Evolutionary conservation across 1,140 invertebrate species (phyloP), one percentile per base, ranked within the genome.

Genomic region (Nephila pilipes): DNA sequence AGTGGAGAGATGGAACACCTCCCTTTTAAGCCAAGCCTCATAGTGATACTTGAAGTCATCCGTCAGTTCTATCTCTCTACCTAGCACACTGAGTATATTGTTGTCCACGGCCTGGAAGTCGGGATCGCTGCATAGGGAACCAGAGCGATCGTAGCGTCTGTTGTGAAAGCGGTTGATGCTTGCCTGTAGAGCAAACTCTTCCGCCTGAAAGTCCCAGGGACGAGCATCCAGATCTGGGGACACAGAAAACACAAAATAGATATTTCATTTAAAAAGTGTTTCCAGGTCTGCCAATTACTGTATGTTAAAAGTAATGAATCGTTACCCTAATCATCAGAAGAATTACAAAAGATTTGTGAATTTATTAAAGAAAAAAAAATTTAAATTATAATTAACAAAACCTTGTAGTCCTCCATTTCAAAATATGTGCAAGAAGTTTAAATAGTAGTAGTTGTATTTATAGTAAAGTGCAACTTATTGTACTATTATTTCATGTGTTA

Each of bases 151-250:
- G 95, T 99, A 99, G 90, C 99, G 96, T 38, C 99, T 96, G 95
- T 97, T 97, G 95, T 99, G 99, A 94, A 99, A 99, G 69, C 98
- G 96, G 96, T 99, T 99, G 5, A 99, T 98, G 94, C 97, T 98
- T 1, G 98, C 97, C 92, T 99, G 97, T 25, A 99, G 95, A 36
- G 98, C 97, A 96, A 98, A 99, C 95, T 99, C 99, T 96, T 99
- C 99, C 46, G 98, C 98, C 96, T 99, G 99, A 95, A 99, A 99
- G 96, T 99, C 99, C 98, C 98, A 99, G 5, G 99, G 99, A 94
- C 98, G 96, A 8, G 98, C 98, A 96, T 99, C 99, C 94, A 99
- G 97, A 96, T 99, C 98, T 97, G 94, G 54, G 46, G 6, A 46
- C 95, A 85, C 94, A 90, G 93, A 90, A 60, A 88, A 92, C 3